These are phyloP conservation scores for Luffia ferchaultella DNA, from an alignment of 2,888 invertebrate genomes.

Conservation along the genomic window DNA sequence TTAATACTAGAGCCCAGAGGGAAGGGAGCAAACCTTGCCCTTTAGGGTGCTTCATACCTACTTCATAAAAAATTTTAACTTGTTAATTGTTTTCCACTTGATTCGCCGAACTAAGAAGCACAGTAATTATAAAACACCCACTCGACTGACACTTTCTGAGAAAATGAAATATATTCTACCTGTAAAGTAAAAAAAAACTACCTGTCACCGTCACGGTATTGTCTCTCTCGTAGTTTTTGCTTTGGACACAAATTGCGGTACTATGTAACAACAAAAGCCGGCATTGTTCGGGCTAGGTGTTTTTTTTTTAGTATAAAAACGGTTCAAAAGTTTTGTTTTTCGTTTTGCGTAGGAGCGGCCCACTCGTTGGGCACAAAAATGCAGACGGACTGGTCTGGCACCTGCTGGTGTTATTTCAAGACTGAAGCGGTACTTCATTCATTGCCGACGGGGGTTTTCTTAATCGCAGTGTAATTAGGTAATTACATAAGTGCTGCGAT, in stretches of 20 bases:
- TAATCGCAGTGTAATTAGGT: not conserved
- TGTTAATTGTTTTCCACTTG: no score
- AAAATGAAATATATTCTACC: no score
- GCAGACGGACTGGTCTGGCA: constrained; percentile 23
- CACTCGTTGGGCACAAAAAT: constrained; percentile 12
- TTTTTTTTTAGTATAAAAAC: not conserved
- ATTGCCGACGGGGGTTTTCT: not conserved
- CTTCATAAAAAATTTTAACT: no score
- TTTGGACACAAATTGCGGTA: not conserved
- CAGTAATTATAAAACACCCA: no score
- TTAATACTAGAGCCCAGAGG: no score
- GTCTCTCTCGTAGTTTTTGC: not conserved
- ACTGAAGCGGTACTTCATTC: not conserved
- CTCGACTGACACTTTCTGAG: no score
- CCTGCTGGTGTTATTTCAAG: constrained; percentile 23
- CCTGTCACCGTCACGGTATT: not conserved
- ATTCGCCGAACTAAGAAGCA: no score
- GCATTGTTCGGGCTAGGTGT: not conserved
- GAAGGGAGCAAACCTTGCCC: no score
- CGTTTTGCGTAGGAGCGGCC: constrained; percentile 2
- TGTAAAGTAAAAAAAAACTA: not conserved
- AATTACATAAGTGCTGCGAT: not conserved
- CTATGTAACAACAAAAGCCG: not conserved
- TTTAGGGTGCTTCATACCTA: no score
- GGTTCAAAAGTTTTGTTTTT: not conserved